These are phyloP conservation scores for Brachirus orientalis DNA, from an alignment of 2,113 vertebrate species.

Conservation along the genomic window DNA sequence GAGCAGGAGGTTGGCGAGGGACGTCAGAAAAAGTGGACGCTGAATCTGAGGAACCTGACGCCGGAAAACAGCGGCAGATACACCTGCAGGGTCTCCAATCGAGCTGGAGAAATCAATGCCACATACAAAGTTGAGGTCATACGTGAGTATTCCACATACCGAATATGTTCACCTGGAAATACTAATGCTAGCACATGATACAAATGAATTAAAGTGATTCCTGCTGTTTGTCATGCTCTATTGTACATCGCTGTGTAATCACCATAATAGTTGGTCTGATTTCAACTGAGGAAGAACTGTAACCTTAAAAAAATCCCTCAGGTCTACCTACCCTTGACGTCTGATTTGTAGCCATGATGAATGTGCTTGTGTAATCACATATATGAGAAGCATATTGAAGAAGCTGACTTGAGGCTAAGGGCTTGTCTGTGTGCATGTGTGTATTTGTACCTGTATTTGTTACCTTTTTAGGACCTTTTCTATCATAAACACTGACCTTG, in stretches of 20 bases:
- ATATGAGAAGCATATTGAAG: constrained; percentile 73
- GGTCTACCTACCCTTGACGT: constrained; percentile 35
- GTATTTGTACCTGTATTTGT: not conserved
- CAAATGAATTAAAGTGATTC: constrained; percentile 17
- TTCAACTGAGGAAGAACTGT: constrained; percentile 17
- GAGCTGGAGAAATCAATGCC: constrained; percentile 94
- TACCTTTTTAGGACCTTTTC: not conserved
- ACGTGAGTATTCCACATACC: constrained; percentile 87
- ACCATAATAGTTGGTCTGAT: constrained; percentile 11
- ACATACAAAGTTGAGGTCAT: constrained; percentile 99
- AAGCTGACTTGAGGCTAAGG: constrained; percentile 36
- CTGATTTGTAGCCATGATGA: constrained; percentile 64
- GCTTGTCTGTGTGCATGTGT: not conserved
- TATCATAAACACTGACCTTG: too few relatives aligned
- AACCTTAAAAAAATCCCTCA: constrained; percentile 43
- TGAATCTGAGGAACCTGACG: constrained; percentile 92
- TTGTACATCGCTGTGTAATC: constrained; percentile 21
- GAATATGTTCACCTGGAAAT: constrained; percentile 30
- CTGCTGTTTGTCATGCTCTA: constrained; percentile 36
- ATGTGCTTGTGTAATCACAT: constrained; percentile 68
- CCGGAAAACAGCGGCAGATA: constrained; percentile 96
- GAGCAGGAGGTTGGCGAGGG: constrained; percentile 88
- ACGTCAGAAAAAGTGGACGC: constrained; percentile 95
- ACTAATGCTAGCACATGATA: constrained; percentile 29
- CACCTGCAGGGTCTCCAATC: constrained; percentile 95